phyloP scores from a whole-genome alignment of 2,797 vertebrate genomes.

The Myotis findleyi region DNA sequence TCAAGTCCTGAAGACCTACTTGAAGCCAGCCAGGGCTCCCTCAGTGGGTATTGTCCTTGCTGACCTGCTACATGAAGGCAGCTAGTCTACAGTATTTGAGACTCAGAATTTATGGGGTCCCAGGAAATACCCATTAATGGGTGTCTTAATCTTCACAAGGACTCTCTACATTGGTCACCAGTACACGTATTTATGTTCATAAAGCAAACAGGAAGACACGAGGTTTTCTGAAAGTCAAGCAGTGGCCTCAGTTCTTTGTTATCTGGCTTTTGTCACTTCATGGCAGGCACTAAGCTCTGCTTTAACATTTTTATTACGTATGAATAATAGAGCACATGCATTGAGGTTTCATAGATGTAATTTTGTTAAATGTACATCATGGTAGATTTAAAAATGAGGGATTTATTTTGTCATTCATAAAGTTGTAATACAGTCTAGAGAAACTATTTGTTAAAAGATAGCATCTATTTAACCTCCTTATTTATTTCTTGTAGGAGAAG shows the following conservation, averaged over 20 bases:
- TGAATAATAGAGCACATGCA: slow-evolving; percentile 87
- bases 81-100: not conserved
- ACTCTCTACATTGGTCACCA: not conserved
- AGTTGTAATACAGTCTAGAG: slow-evolving; percentile 92
- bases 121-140: not conserved
- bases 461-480: slow-evolving; percentile 97
- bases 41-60: too few relatives aligned
- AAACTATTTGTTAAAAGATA: slow-evolving; percentile 97
- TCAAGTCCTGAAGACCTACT: not conserved
- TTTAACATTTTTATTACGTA: slow-evolving; percentile 89
- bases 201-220: not conserved
- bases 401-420: slow-evolving; percentile 93
- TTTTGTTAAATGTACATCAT: slow-evolving; percentile 88
- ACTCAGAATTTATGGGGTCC: not conserved
- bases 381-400: slow-evolving; percentile 90
- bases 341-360: slow-evolving; percentile 86
- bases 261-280: slow-evolving; percentile 86
- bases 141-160: not conserved
- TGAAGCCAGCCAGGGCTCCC: not conserved
- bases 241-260: slow-evolving; percentile 82
- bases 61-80: not conserved
- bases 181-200: not conserved
- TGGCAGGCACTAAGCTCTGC: slow-evolving; percentile 82
- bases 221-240: slow-evolving; percentile 73
- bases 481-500: slow-evolving; percentile 94